phyloP scores from a whole-genome alignment of 2,113 vertebrate species.

The Sturnus vulgaris region DNA sequence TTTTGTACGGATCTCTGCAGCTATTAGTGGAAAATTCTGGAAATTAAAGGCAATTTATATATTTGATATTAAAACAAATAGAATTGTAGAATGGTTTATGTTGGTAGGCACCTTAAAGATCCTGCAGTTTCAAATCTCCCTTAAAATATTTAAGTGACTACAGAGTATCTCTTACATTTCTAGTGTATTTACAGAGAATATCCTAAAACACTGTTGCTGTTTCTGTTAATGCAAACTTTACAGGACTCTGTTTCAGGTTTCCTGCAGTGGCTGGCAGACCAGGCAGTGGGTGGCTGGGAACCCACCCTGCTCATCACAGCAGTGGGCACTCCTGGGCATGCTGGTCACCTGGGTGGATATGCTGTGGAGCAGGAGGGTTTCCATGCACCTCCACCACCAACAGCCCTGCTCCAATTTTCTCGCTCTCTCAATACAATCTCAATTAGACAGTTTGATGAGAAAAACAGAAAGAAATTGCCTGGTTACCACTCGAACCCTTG shows the following conservation, averaged over 20 bases:
- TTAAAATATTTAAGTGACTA: background rate
- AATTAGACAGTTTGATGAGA: background rate
- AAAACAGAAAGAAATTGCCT: background rate
- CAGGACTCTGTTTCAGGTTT: background rate
- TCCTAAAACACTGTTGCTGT: background rate
- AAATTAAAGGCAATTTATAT: background rate
- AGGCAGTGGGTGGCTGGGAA: background rate
- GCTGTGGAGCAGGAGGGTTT: background rate
- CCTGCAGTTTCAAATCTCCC: background rate
- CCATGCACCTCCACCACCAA: background rate
- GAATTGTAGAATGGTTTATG: background rate
- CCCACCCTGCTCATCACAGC: background rate
- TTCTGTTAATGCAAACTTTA: background rate
- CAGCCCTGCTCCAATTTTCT: background rate
- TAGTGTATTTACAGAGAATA: background rate
- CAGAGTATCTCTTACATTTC: background rate
- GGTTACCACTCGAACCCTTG: background rate
- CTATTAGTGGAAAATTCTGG: background rate
- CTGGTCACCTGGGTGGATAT: background rate
- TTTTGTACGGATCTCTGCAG: background rate
- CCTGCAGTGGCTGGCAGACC: background rate
- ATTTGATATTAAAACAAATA: background rate
- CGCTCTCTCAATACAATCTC: background rate
- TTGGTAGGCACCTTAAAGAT: background rate
- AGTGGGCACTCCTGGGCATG: background rate